Conservation (phyloP, 2,113 vertebrate genomes). For the Papio anubis region DNA sequence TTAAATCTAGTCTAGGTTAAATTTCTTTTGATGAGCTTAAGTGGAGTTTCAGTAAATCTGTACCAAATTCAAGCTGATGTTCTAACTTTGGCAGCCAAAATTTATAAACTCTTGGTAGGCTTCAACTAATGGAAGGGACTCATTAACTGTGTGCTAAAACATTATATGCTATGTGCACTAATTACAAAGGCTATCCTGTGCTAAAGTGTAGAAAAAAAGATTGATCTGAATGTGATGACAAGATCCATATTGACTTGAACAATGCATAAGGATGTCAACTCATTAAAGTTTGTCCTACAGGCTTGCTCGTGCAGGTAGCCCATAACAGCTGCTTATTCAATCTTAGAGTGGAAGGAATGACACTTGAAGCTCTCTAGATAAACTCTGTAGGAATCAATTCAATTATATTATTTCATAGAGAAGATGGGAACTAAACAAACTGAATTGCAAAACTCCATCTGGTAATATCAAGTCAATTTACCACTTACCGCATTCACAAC, state of each 20-base stretch:
- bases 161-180: background rate
- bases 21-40: conserved; percentile 53
- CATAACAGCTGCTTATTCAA: background rate
- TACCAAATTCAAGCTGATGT: conserved; percentile 53
- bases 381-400: conserved; percentile 31
- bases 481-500: background rate
- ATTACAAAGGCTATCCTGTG: background rate
- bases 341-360: background rate
- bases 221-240: background rate
- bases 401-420: conserved; percentile 27
- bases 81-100: conserved; percentile 8
- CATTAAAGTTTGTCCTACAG: conserved; percentile 28
- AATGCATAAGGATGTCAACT: conserved; percentile 26
- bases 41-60: conserved; percentile 36
- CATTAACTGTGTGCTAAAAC: conserved; percentile 33
- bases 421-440: background rate
- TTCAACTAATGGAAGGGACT: background rate
- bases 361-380: conserved; percentile 13
- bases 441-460: conserved; percentile 37
- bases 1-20: background rate
- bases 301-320: background rate
- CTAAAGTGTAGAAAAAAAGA: background rate
- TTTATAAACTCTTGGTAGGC: conserved; percentile 36
- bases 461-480: conserved; percentile 46
- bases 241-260: background rate